Evolutionary conservation across 2,113 vertebrate genomes (phyloP).

Genomic region (Naja naja): DNA sequence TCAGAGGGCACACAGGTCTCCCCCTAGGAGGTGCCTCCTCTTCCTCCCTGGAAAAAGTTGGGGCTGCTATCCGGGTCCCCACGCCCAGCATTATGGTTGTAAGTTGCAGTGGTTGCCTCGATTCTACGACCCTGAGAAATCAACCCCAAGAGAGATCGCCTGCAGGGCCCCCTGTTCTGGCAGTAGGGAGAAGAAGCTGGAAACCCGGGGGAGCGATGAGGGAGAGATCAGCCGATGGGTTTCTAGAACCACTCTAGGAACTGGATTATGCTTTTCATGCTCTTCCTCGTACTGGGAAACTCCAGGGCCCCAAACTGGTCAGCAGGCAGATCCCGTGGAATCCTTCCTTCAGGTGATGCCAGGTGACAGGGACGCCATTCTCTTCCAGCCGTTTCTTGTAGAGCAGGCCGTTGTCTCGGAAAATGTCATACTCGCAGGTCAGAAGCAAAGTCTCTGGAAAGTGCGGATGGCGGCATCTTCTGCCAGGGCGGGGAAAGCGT

Average conservation of each 20-base stretch:
- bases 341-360: background rate
- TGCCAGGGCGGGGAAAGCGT: background rate
- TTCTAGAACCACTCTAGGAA: background rate
- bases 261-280: background rate
- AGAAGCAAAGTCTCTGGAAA: background rate
- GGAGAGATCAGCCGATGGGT: background rate
- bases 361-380: background rate
- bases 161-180: background rate
- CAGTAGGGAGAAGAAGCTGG: background rate
- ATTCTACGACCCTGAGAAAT: too few relatives aligned
- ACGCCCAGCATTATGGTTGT: too few relatives aligned
- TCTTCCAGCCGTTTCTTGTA: constrained; percentile 8
- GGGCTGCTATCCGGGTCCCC: too few relatives aligned
- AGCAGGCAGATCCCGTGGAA: background rate
- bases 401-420: background rate
- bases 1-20: too few relatives aligned
- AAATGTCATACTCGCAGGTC: background rate
- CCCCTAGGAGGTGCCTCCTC: too few relatives aligned
- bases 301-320: background rate
- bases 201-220: background rate
- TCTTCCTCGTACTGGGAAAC: background rate
- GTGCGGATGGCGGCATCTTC: background rate
- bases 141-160: too few relatives aligned
- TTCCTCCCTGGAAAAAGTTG: too few relatives aligned
- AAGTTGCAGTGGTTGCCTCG: too few relatives aligned